Conservation (phyloP, 2,113 vertebrate species). For the Cryptomyrus ogoouensis region DNA sequence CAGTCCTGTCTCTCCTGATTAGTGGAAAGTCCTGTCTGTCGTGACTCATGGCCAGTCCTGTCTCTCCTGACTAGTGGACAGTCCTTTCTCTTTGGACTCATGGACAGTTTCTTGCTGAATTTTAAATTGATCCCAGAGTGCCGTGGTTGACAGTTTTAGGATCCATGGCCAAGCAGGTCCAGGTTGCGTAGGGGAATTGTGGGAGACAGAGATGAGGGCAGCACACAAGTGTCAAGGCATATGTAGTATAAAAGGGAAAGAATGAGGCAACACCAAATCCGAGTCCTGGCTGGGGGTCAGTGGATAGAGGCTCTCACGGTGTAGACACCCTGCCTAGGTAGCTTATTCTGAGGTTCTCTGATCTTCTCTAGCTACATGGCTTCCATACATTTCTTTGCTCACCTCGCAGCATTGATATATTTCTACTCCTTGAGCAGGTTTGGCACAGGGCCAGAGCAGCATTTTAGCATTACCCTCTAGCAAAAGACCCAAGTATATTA, state of each 20-base stretch:
- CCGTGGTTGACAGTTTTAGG: neutral
- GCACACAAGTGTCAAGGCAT: neutral
- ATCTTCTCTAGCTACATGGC: conserved; percentile 6
- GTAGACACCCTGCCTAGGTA: neutral
- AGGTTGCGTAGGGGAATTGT: neutral
- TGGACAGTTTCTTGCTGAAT: neutral
- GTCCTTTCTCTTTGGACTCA: neutral
- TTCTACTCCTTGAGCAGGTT: neutral
- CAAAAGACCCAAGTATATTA: neutral
- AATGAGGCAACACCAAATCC: neutral
- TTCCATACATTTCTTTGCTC: neutral
- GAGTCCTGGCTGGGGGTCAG: neutral
- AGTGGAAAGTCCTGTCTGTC: neutral
- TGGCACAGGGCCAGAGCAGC: neutral
- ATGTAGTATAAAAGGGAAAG: neutral
- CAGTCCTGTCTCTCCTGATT: neutral
- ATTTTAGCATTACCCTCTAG: neutral
- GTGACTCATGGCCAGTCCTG: neutral
- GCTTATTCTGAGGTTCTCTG: neutral
- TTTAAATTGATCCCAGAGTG: neutral
- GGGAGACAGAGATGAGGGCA: neutral
- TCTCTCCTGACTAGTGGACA: neutral
- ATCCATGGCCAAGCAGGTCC: neutral
- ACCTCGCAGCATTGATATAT: neutral
- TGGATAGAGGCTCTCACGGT: neutral